Base-by-base conservation (phyloP, 1,140 invertebrate species). In the Trissolcus basalis region DNA sequence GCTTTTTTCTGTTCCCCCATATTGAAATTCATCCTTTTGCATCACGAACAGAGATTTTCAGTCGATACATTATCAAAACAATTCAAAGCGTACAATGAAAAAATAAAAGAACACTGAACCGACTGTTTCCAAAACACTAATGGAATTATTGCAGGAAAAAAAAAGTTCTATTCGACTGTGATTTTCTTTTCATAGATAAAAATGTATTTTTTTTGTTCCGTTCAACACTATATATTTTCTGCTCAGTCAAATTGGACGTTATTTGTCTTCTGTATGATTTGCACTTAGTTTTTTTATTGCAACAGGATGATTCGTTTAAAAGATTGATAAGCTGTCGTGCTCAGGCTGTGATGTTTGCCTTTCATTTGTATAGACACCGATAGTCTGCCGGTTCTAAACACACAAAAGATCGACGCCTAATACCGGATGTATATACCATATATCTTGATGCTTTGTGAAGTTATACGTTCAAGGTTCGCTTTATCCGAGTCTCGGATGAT, bases 331-430 rank as follows among this genome's bases (percentile, higher is more conserved):
- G 59, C 56, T 51, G 48, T 70, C 49, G 50, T 32, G 35, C 13
- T 27, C 19, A 27, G 19, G 54, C 56, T 45, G 6, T 58, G 45
- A 45, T 36, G 33, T 64, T 77, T 64, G 54, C 16, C 15, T 67
- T 72, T 64, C 68, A 53, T 60, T 74, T 36, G 39, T 71, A 67
- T 74, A 61, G 59, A 78, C 70, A 73, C 54, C 45, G 69, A 73
- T 72, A 73, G 64, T 39, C 48, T 68, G 43, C 64, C 48, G 16
- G 47, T 68, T 51, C 68, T 58, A 64, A 67, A 49, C 48, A 77
- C 56, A 68, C 51, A 65, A 71, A 68, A 63, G 65, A 67, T 55
- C 39, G 49, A 63, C 67, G 55, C 51, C 60, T 76, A 70, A 70
- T 70, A 61, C 64, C 63, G 75, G 75, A 72, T 69, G 53, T 65